Evolutionary conservation across 2,888 invertebrate genomes (phyloP).

Genomic region (Coecobrya sp.): DNA sequence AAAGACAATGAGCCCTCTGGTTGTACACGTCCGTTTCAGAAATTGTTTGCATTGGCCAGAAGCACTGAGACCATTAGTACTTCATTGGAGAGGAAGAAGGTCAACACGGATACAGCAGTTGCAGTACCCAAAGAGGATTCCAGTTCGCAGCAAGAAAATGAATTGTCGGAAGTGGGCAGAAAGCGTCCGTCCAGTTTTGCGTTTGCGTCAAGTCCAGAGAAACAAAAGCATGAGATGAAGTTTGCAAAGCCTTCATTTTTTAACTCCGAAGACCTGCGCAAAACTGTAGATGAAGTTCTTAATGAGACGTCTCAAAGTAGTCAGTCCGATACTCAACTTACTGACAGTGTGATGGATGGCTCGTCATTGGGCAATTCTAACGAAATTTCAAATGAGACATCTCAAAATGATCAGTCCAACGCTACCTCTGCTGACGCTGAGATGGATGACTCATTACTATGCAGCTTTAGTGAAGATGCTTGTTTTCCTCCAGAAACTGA

Average conservation of each 20-base stretch:
- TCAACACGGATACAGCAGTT: neutral
- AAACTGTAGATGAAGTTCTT: conserved; percentile 51
- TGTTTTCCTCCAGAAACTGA: conserved; percentile 63
- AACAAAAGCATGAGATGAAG: too few species aligned
- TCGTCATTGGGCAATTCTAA: too few species aligned
- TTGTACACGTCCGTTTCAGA: conserved; percentile 27
- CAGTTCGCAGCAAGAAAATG: neutral
- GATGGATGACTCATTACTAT: conserved; percentile 57
- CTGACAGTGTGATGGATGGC: too few species aligned
- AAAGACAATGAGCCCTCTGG: neutral
- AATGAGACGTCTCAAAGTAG: conserved; percentile 30
- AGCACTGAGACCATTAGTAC: too few species aligned
- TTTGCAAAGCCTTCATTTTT: conserved; percentile 37
- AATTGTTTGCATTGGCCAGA: conserved; percentile 45
- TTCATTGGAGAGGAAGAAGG: neutral
- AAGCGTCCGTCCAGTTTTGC: neutral
- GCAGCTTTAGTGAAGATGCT: conserved; percentile 68
- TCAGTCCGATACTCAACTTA: too few species aligned
- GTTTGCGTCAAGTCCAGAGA: neutral
- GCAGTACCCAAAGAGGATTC: conserved; percentile 2
- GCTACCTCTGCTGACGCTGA: conserved; percentile 30
- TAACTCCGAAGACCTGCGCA: conserved; percentile 28
- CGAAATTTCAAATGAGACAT: too few species aligned
- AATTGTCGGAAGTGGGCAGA: neutral
- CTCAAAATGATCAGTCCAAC: too few species aligned